Percentiles rank a stretch among this genome's conserved stretches.
These are phyloP conservation scores for Meandrusa payeni DNA, from an alignment of 2,888 invertebrate genomes.

Conservation along the genomic window DNA sequence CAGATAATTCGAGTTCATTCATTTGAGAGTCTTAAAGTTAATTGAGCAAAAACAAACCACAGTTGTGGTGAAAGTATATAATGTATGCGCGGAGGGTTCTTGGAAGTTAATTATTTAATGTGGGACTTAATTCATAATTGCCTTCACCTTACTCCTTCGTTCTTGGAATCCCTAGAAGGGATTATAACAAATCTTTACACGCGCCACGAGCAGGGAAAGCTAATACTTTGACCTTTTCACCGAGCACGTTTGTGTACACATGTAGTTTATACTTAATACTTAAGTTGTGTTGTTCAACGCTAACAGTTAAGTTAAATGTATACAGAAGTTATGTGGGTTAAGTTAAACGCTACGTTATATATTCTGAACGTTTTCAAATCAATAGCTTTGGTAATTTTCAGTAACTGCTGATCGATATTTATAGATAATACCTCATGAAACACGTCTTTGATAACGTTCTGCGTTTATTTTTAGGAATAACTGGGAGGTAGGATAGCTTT, in stretches of 20 bases:
- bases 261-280: slow-evolving; percentile 30
- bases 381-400: too few species aligned
- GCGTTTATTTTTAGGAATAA: too few species aligned
- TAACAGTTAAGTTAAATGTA: slow-evolving; percentile 16
- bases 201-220: slow-evolving; percentile 27
- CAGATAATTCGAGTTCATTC: too few species aligned
- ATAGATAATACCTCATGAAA: too few species aligned
- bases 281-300: slow-evolving; percentile 16
- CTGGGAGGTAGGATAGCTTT: too few species aligned
- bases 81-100: slow-evolving; percentile 5
- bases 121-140: slow-evolving; percentile 33
- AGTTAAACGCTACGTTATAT: slow-evolving; percentile 8
- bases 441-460: too few species aligned
- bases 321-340: slow-evolving; percentile 14
- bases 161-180: slow-evolving; percentile 27
- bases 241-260: slow-evolving; percentile 34
- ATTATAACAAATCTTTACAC: slow-evolving; percentile 34
- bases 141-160: slow-evolving; percentile 26
- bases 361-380: slow-evolving; percentile 2
- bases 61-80: neutral
- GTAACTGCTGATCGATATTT: too few species aligned
- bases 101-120: slow-evolving; percentile 20
- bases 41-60: neutral
- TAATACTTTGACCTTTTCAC: slow-evolving; percentile 36
- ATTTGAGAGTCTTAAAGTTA: too few species aligned